Evolutionary conservation across 2,888 invertebrate species (phyloP).

Genomic region (Erannis defoliaria): DNA sequence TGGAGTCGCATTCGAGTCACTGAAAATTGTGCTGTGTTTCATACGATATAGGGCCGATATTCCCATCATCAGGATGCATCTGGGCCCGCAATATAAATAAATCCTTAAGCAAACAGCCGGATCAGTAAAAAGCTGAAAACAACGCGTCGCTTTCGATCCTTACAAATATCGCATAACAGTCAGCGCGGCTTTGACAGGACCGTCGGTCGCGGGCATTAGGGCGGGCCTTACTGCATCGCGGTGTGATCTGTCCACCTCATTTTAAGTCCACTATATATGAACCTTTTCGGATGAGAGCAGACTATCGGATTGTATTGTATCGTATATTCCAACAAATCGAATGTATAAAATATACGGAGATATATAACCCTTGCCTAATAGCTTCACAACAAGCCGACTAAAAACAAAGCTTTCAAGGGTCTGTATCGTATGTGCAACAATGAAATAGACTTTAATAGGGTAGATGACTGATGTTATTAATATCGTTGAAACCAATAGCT

Average conservation of each 20-base stretch:
- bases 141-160: slow-evolving; percentile 53
- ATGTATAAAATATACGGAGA: background rate
- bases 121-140: slow-evolving; percentile 39
- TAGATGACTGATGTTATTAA: no score
- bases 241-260: background rate
- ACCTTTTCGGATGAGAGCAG: background rate
- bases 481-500: no score
- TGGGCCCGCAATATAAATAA: background rate
- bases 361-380: background rate
- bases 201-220: slow-evolving; percentile 21
- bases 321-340: background rate
- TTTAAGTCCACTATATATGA: background rate
- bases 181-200: slow-evolving; percentile 64
- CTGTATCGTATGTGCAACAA: background rate
- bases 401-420: background rate
- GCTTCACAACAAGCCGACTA: background rate
- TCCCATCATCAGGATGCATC: background rate
- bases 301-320: background rate
- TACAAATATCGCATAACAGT: slow-evolving; percentile 58
- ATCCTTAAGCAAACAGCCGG: slow-evolving; percentile 28
- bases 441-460: no score
- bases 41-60: background rate
- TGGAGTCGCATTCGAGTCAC: no score
- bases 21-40: background rate
- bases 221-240: background rate